Base-by-base conservation (phyloP, 2,113 vertebrate genomes). In the Salvelinus sp. region DNA sequence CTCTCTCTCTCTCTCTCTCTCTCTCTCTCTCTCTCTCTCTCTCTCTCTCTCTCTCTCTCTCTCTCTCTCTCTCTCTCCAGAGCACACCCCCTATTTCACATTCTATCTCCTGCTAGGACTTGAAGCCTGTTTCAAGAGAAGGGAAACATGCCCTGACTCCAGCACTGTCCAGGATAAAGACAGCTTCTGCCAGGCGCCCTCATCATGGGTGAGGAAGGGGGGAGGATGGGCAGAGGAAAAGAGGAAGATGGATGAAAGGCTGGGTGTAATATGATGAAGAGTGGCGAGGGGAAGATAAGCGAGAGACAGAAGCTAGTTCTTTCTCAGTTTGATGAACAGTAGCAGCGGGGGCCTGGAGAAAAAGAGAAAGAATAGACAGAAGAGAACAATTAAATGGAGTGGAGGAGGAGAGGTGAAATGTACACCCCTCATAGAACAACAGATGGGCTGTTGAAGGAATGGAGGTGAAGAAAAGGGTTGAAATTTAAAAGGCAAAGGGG, bases 231-330 rank as follows among this genome's bases (percentile, higher is more conserved):
- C 63, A 28, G 57, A 27, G 50, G 76, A 88, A 91, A 91, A 91
- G 57, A 27, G 57, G 77, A 88, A 91, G 92, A 92, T 84, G 80
- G 88, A 92, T 90, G 85, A 82, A 83, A 84, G 50, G 80, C 88
- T 88, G 77, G 80, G 78, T 77, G 69, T 79, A 83, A 88, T 87
- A 86, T 90, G 91, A 92, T 79, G 82, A 79, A 69, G 72, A 82
- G 80, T 81, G 82, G 82, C 83, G 76, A 83, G 81, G 38, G 81
- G 76, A 86, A 87, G 89, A 91, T 89, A 90, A 91, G 90, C 68
- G 0, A 50, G 77, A 86, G 89, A 88, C 82, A 83, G 85, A 82
- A 66, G 58, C 23, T n/a, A 22, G 67, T 70, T 75, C 86, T 67
- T 75, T 47, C 57, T 62, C 72, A 67, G 6, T 50, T 65, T 86